Percentiles rank a stretch among this genome's conserved stretches.
Conservation (phyloP, 2,113 vertebrate genomes). For the Syngnathus scovelli region DNA sequence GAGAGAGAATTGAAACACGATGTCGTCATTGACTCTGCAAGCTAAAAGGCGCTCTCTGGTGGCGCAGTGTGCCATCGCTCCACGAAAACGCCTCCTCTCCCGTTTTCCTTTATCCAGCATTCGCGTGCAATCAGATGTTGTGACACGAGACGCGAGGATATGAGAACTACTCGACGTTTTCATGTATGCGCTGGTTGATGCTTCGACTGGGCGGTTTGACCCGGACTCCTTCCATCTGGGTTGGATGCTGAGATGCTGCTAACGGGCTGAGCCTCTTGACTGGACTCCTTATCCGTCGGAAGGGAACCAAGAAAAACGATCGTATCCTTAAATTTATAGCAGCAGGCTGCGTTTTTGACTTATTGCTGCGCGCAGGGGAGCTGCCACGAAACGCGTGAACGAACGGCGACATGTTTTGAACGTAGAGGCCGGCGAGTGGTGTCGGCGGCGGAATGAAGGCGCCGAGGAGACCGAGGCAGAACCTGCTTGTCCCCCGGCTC, state of each 20-base stretch:
- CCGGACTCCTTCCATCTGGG: conserved; percentile 17
- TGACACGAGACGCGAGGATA: neutral
- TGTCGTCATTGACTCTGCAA: conserved; percentile 5
- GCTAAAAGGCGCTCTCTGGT: conserved; percentile 31
- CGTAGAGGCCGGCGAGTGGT: conserved; percentile 22
- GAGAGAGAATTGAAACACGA: no score
- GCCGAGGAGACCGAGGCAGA: conserved; percentile 57
- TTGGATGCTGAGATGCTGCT: conserved; percentile 30
- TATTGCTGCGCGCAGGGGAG: neutral
- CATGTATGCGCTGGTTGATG: neutral
- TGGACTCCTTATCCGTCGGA: conserved; percentile 16
- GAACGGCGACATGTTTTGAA: conserved; percentile 60
- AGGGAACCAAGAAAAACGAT: neutral
- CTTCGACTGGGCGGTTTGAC: neutral
- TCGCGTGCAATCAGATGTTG: conserved; percentile 10
- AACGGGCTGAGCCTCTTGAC: conserved; percentile 25
- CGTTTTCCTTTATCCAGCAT: neutral
- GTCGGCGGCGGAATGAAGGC: conserved; percentile 62
- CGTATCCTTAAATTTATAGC: neutral
- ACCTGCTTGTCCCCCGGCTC: conserved; percentile 60
- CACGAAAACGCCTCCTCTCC: conserved; percentile 34
- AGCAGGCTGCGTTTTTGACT: conserved; percentile 11
- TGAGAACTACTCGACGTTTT: neutral
- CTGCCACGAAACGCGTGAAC: neutral
- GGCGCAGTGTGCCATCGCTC: conserved; percentile 25